These are phyloP conservation scores for Varecia variegata DNA, from an alignment of 2,797 vertebrate genomes.

Conservation along the genomic window DNA sequence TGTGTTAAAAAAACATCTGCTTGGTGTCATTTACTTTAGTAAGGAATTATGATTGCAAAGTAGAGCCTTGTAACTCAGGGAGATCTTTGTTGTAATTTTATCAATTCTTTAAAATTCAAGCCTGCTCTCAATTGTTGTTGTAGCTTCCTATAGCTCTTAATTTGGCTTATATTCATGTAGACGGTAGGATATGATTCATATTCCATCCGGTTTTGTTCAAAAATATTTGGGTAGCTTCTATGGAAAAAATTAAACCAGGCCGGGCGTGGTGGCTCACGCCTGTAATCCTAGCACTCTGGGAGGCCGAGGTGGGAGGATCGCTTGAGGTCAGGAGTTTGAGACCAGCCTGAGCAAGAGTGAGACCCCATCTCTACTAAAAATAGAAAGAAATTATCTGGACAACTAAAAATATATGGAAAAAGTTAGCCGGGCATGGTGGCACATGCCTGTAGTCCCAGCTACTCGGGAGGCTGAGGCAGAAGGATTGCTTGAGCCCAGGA, in stretches of 20 bases:
- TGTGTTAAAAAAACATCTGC: neutral
- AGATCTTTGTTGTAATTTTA: neutral
- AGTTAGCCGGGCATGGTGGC: no score
- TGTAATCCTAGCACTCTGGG: no score
- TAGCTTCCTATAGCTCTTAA: neutral
- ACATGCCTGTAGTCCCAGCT: no score
- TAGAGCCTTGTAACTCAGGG: neutral
- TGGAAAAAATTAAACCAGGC: neutral
- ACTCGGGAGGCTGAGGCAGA: no score
- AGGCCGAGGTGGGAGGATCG: no score
- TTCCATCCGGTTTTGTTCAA: neutral
- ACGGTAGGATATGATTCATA: neutral
- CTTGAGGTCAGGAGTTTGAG: no score
- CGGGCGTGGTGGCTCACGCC: no score
- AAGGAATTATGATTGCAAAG: neutral
- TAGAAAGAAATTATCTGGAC: no score
- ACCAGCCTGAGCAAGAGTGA: no score
- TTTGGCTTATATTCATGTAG: neutral
- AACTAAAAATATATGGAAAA: no score
- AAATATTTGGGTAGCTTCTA: slow-evolving; percentile 28
- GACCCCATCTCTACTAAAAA: no score
- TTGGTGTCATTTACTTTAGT: slow-evolving; percentile 34
- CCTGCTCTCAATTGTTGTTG: neutral
- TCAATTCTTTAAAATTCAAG: neutral
- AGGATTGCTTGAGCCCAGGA: no score